These are phyloP conservation scores for Pollimyrus isidori DNA, from an alignment of 2,113 vertebrate genomes.

Conservation along the genomic window DNA sequence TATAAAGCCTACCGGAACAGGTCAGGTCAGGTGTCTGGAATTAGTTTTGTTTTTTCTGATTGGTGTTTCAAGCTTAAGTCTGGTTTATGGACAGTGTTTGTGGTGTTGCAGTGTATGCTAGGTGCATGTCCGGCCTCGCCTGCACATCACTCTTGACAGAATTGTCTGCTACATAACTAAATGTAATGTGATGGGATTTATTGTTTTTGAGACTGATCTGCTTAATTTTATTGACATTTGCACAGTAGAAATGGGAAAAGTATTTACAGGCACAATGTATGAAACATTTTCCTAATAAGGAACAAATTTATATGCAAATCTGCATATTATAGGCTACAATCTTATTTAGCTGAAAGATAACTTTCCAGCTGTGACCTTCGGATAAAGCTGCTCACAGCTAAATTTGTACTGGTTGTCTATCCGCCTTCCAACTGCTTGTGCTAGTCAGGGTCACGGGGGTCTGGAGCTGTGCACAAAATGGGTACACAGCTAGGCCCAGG, in stretches of 20 bases:
- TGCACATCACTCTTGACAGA: background rate
- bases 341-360: background rate
- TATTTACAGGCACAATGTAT: background rate
- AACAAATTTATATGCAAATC: background rate
- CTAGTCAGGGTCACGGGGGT: background rate
- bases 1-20: background rate
- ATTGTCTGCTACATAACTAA: background rate
- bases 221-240: background rate
- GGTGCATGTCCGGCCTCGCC: background rate
- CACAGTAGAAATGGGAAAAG: background rate
- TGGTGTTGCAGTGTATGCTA: background rate
- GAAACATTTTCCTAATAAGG: background rate
- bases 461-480: background rate
- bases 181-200: background rate
- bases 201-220: background rate
- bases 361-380: background rate
- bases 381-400: background rate
- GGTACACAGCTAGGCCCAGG: no score
- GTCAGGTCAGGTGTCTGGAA: background rate
- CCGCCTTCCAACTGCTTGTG: background rate
- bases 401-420: background rate
- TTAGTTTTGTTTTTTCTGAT: background rate
- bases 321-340: background rate
- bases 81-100: background rate
- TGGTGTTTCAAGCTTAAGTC: background rate